These are phyloP conservation scores for Phoenicopterus ruber DNA, from an alignment of 2,113 vertebrate species.

Conservation along the genomic window DNA sequence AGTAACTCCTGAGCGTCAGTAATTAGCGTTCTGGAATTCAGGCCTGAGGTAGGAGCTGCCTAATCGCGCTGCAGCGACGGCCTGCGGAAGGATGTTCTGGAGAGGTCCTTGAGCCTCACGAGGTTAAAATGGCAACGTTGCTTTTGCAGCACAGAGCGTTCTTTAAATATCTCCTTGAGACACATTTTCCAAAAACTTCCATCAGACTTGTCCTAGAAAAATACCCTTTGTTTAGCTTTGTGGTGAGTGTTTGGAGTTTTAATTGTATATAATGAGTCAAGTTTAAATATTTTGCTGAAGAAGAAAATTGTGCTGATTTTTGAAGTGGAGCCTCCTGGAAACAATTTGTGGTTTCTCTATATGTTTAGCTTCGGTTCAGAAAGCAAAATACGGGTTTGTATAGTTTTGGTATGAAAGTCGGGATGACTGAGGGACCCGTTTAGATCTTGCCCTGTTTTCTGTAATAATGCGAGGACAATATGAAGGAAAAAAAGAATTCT, in stretches of 20 bases:
- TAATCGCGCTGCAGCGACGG: fast-evolving
- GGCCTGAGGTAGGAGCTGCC: background rate
- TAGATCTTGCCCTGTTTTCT: background rate
- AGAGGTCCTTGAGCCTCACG: background rate
- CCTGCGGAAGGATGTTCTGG: background rate
- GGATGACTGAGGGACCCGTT: background rate
- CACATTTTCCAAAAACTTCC: conserved; percentile 28
- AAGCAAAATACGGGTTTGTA: conserved; percentile 29
- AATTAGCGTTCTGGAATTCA: background rate
- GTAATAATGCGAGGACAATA: background rate
- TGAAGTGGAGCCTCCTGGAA: conserved; percentile 35
- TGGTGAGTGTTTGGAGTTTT: background rate
- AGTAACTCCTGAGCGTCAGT: background rate
- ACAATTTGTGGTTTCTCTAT: conserved; percentile 38
- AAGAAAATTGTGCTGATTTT: conserved; percentile 42
- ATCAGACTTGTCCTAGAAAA: conserved; percentile 1
- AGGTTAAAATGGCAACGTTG: background rate
- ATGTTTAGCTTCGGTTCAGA: conserved; percentile 46
- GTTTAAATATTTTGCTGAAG: conserved; percentile 29
- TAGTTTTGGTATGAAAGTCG: background rate
- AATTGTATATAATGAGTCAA: conserved; percentile 46
- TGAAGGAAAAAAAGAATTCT: background rate
- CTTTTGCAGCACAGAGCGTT: background rate
- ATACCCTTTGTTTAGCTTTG: conserved; percentile 42
- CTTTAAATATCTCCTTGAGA: conserved; percentile 3